Base-by-base conservation (phyloP, 1,140 invertebrate genomes). In the Bombus pyrosoma region DNA sequence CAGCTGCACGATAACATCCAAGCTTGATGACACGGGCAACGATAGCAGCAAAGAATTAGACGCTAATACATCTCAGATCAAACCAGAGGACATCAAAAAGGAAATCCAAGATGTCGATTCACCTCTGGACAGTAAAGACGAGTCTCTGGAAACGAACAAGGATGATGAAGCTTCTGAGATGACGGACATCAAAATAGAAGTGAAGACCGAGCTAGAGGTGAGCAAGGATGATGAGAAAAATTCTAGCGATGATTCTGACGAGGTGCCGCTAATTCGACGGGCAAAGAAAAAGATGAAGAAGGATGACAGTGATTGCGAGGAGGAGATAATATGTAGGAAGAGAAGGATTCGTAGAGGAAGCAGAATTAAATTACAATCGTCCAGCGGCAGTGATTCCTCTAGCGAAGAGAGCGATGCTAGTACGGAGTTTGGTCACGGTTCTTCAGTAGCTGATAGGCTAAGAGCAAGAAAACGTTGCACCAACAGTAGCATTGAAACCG, bases 361-460 rank as follows among this genome's bases (percentile, higher is more conserved):
- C 83, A 93, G 93, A 59, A 94, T 94, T 37, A 94, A 94, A 66
- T 85, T 94, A 18, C 91, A 93, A 12, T 94, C 93, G 3, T 93
- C 93, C 22, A 94, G 94, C 13, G 93, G 91, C 1, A 95, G 93
- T 69, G 93, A 94, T 9, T 93, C 91, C 0, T 94, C 94, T 12
- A 95, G 93, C 81, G 94, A 94, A 15, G 94, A 94, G 6, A 94
- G 92, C 72, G 94, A 95, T 59, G 87, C 39, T 3, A 93, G 93
- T n/a, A 78, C 86, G 0, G 89, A 91, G 73, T 89, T 90, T 25
- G 90, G 87, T 15, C 76, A 88, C n/a, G 91, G 90, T 76, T 92
- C 94, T 2, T 91, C 93, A 3, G 94, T 95, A 0, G 95, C 95
- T 0, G 93, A 94, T 53, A 90, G 95, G 83, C 77, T 95, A 25